These are phyloP conservation scores for Simalia tracyae DNA, from an alignment of 2,797 vertebrate species.

Conservation along the genomic window DNA sequence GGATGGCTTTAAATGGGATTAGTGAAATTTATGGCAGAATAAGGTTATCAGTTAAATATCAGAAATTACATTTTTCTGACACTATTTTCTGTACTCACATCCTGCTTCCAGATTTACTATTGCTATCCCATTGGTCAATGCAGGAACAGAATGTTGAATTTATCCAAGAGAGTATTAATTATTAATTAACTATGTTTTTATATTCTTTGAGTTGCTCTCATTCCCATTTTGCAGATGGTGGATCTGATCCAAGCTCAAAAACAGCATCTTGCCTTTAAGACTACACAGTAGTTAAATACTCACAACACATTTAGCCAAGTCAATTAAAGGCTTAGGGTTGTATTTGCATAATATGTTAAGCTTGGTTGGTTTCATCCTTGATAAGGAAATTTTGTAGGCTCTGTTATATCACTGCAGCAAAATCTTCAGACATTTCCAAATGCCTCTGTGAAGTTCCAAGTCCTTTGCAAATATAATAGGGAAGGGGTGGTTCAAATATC, in stretches of 20 bases:
- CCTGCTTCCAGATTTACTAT: neutral
- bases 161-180: too few relatives aligned
- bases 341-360: too few relatives aligned
- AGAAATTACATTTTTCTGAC: too few relatives aligned
- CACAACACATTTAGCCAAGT: too few relatives aligned
- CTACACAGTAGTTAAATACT: neutral
- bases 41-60: neutral
- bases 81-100: neutral
- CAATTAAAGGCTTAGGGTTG: neutral
- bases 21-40: neutral
- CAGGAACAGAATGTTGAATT: neutral
- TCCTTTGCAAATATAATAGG: too few relatives aligned
- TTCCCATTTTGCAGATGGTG: neutral
- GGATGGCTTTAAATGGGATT: neutral
- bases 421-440: too few relatives aligned
- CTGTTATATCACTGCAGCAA: too few relatives aligned
- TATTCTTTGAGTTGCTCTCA: neutral
- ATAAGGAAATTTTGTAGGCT: too few relatives aligned
- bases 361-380: too few relatives aligned
- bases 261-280: neutral
- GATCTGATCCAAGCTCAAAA: neutral
- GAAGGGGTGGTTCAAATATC: too few relatives aligned
- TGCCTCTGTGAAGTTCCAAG: too few relatives aligned
- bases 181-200: neutral
- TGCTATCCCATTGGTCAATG: neutral